phyloP scores from a whole-genome alignment of 2,113 vertebrate genomes.

The Synodontis membranacea region DNA sequence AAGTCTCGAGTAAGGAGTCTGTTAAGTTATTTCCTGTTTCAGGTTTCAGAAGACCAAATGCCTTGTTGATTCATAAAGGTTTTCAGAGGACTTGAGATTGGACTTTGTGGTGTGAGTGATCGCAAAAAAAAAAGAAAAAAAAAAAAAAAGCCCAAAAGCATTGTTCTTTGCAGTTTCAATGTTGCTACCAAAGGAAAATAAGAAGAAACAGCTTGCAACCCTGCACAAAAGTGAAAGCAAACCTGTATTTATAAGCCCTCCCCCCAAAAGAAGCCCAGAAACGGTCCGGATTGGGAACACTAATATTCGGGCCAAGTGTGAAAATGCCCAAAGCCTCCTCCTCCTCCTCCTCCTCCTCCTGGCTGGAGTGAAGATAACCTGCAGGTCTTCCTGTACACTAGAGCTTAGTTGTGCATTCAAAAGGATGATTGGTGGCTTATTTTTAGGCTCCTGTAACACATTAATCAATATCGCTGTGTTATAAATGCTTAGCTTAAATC shows the following conservation, averaged over 20 bases:
- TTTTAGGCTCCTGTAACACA: not conserved
- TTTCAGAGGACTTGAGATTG: not conserved
- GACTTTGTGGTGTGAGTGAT: not conserved
- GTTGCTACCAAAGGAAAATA: not conserved
- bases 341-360: constrained; percentile 30
- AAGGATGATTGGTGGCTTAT: not conserved
- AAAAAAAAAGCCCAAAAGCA: no score
- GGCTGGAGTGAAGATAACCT: constrained; percentile 34
- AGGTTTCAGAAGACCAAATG: not conserved
- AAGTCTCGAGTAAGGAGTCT: not conserved
- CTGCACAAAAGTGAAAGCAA: not conserved
- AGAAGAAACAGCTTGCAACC: not conserved
- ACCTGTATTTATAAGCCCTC: not conserved
- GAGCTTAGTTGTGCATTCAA: not conserved
- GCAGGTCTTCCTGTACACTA: not conserved
- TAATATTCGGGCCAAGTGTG: not conserved
- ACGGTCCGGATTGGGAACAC: not conserved
- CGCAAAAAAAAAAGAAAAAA: no score
- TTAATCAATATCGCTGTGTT: not conserved
- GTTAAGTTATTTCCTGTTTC: not conserved
- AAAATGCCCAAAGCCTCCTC: not conserved
- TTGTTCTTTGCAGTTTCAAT: not conserved
- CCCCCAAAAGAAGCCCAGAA: not conserved
- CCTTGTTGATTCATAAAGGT: not conserved
- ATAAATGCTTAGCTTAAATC: constrained; percentile 12